Percentiles rank a stretch among this genome's conserved stretches.
Conservation (phyloP, 2,113 vertebrate species). For the Platichthys flesus region DNA sequence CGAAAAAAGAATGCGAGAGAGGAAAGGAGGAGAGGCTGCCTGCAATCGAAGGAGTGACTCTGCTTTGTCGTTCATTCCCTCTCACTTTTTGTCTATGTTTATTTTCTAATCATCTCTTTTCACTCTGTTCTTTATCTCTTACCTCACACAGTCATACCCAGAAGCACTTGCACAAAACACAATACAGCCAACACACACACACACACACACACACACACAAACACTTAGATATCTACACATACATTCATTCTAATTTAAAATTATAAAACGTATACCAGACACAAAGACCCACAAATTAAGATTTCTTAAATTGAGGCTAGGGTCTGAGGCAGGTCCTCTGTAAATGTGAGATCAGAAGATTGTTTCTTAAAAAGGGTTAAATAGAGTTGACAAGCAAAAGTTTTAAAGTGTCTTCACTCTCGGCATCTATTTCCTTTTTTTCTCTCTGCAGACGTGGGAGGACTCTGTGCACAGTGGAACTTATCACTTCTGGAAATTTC, state of each 20-base stretch:
- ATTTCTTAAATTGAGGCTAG: no score
- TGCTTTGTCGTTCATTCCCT: not conserved
- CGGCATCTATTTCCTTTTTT: not conserved
- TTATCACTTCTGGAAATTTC: conserved; percentile 18
- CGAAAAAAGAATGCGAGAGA: conserved; percentile 1
- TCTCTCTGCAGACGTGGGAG: conserved; percentile 39
- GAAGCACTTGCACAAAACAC: not conserved
- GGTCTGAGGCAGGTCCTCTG: no score
- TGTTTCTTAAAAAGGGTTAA: not conserved
- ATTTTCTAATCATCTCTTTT: conserved; percentile 1
- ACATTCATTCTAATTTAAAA: not conserved
- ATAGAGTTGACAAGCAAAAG: not conserved
- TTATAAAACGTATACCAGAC: not conserved
- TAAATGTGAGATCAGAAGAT: no score
- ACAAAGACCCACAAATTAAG: no score
- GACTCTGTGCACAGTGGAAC: not conserved
- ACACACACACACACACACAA: not conserved
- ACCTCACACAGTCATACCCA: not conserved
- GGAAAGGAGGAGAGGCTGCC: conserved; percentile 1
- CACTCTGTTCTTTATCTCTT: not conserved
- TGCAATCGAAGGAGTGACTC: no score
- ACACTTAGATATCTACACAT: not conserved
- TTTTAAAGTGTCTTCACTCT: no score
- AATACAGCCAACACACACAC: not conserved
- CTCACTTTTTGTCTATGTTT: conserved; percentile 15